Percentiles rank a stretch among this genome's conserved stretches.
These are phyloP conservation scores for Drymodes brunneopygia DNA, from an alignment of 2,113 vertebrate genomes.

Conservation along the genomic window DNA sequence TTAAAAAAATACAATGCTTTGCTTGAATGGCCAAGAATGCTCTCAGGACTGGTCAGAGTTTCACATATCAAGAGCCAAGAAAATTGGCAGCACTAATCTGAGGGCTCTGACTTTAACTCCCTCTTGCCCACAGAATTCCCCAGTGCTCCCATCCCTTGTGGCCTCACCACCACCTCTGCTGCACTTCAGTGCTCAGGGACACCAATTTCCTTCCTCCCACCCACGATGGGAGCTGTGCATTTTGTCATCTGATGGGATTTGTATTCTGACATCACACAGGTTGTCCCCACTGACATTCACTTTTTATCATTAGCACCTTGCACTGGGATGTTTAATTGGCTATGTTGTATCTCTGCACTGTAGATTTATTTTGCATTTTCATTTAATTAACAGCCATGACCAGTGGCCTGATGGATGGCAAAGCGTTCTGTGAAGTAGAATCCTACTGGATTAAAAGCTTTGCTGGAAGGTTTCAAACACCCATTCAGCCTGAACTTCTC, in stretches of 20 bases:
- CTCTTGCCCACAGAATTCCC: neutral
- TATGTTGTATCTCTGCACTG: neutral
- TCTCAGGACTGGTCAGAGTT: neutral
- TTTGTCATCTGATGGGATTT: neutral
- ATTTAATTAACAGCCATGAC: conserved; percentile 46
- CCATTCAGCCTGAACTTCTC: neutral
- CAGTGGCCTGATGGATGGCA: conserved; percentile 21
- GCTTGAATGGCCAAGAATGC: neutral
- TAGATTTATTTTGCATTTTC: conserved; percentile 36
- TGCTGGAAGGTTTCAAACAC: neutral
- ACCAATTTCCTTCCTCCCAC: neutral
- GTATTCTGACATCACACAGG: conserved; percentile 8
- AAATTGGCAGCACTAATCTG: neutral
- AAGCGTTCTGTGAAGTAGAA: conserved; percentile 3
- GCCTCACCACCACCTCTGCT: neutral
- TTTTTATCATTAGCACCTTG: conserved; percentile 23
- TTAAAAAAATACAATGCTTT: neutral
- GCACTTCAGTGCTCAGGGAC: neutral
- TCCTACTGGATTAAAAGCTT: conserved; percentile 40
- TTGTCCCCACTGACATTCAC: neutral
- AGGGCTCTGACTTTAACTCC: neutral
- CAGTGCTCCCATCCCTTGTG: accelerated
- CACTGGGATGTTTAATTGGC: conserved; percentile 14
- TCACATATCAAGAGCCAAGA: neutral
- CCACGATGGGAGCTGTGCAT: neutral